A percentile compares a stretch with the other conserved stretches of the same genome.
These are phyloP conservation scores for Lucinisca nassula DNA, from an alignment of 2,888 invertebrate genomes.

Conservation along the genomic window DNA sequence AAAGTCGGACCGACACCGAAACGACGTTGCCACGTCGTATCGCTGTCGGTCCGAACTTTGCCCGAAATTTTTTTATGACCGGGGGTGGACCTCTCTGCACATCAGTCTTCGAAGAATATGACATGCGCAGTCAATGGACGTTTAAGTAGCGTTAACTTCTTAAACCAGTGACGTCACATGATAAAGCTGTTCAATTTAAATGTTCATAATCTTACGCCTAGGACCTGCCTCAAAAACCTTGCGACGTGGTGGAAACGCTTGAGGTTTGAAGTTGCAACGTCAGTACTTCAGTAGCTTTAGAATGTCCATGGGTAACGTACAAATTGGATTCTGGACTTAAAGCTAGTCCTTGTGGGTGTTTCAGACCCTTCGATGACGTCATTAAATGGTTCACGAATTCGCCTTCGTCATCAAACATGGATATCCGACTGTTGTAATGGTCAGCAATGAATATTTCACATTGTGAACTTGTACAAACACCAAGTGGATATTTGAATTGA, in stretches of 20 bases:
- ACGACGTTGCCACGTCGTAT: too few species aligned
- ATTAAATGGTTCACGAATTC: conserved; percentile 80
- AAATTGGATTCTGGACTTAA: conserved; percentile 69
- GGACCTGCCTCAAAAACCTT: neutral
- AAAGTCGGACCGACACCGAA: too few species aligned
- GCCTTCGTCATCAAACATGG: conserved; percentile 78
- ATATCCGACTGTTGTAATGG: conserved; percentile 88
- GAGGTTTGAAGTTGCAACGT: conserved; percentile 52
- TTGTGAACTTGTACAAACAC: conserved; percentile 88
- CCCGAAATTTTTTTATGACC: too few species aligned
- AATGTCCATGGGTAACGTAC: conserved; percentile 74
- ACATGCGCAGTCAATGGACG: too few species aligned
- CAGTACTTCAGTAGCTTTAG: conserved; percentile 75
- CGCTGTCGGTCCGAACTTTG: too few species aligned
- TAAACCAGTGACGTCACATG: too few species aligned
- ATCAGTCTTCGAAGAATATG: too few species aligned
- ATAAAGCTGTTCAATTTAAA: too few species aligned
- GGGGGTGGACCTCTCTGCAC: too few species aligned
- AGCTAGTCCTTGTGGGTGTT: conserved; percentile 76
- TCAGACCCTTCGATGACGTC: conserved; percentile 71
- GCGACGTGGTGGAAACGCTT: neutral
- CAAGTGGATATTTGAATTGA: conserved; percentile 89
- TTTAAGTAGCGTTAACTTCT: too few species aligned
- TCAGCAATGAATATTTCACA: conserved; percentile 89
- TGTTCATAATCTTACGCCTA: too few species aligned